Conservation (phyloP, 2,113 vertebrate species). For the Noctilio leporinus region DNA sequence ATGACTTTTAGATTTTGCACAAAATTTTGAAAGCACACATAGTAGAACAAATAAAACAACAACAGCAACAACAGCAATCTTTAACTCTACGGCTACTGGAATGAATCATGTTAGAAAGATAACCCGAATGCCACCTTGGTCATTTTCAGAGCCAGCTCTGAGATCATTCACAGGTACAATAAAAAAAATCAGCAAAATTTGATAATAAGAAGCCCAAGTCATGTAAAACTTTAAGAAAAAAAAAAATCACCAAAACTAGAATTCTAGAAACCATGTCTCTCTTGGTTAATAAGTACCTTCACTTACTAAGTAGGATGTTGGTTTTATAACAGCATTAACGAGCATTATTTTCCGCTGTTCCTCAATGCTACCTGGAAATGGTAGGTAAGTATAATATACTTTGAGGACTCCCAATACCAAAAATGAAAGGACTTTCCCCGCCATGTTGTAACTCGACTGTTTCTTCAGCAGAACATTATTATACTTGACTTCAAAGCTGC, state of each 20-base stretch:
- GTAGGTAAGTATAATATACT: constrained; percentile 83
- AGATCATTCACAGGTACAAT: not conserved
- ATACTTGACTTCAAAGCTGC: not conserved
- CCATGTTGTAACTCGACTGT: constrained; percentile 71
- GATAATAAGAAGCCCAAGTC: not conserved
- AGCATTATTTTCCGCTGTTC: constrained; percentile 86
- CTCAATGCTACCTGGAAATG: constrained; percentile 80
- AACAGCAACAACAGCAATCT: too few relatives aligned
- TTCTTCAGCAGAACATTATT: not conserved
- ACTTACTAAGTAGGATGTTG: constrained; percentile 81
- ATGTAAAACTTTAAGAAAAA: not conserved
- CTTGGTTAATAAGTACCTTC: not conserved
- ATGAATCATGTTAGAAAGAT: not conserved
- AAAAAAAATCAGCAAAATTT: not conserved
- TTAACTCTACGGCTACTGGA: not conserved
- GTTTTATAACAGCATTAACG: constrained; percentile 68
- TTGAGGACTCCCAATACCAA: constrained; percentile 75
- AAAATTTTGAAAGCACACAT: not conserved
- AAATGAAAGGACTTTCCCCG: constrained; percentile 77
- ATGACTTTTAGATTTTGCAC: not conserved
- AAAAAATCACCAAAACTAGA: not conserved
- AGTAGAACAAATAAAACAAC: not conserved
- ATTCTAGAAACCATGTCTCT: not conserved
- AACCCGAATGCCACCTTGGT: not conserved
- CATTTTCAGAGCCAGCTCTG: not conserved